Percentiles rank a stretch among this genome's conserved stretches.
These are phyloP conservation scores for Cotesia typhae DNA, from an alignment of 1,140 invertebrate genomes.

Conservation along the genomic window DNA sequence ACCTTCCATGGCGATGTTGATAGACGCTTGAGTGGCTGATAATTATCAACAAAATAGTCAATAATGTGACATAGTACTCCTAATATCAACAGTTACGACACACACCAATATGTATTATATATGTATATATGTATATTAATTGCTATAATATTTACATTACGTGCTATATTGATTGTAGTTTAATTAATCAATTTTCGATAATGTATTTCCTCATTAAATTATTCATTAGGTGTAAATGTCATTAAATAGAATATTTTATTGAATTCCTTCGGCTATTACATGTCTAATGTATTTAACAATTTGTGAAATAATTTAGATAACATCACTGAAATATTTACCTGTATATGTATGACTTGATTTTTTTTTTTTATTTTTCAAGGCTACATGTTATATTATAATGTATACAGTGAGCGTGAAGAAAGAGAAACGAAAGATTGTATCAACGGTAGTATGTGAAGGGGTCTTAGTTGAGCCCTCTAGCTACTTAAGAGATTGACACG, in stretches of 20 bases:
- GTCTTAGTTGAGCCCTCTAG: slow-evolving; percentile 46
- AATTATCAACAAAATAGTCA: slow-evolving; percentile 56
- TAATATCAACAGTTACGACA: too few species aligned
- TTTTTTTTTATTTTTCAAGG: slow-evolving; percentile 3
- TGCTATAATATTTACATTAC: too few species aligned
- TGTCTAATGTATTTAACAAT: slow-evolving; percentile 1
- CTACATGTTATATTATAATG: neutral
- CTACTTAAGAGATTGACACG: slow-evolving; percentile 60
- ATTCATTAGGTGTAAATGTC: slow-evolving; percentile 17
- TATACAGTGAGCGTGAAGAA: slow-evolving; percentile 24
- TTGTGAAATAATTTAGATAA: slow-evolving; percentile 14
- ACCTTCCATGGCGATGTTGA: slow-evolving; percentile 46
- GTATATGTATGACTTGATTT: neutral
- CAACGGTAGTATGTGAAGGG: slow-evolving; percentile 43
- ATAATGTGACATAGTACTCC: neutral
- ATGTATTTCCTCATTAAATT: slow-evolving; percentile 8
- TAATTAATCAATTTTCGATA: slow-evolving; percentile 20
- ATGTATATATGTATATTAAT: too few species aligned
- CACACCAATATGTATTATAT: too few species aligned
- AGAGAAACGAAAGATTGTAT: slow-evolving; percentile 37
- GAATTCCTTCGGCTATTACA: neutral
- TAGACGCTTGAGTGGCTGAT: slow-evolving; percentile 52
- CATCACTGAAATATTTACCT: slow-evolving; percentile 7
- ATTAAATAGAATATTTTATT: slow-evolving; percentile 16
- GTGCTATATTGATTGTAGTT: neutral